phyloP scores from a whole-genome alignment of 2,113 vertebrate genomes.

The Pseudopipra pipra region DNA sequence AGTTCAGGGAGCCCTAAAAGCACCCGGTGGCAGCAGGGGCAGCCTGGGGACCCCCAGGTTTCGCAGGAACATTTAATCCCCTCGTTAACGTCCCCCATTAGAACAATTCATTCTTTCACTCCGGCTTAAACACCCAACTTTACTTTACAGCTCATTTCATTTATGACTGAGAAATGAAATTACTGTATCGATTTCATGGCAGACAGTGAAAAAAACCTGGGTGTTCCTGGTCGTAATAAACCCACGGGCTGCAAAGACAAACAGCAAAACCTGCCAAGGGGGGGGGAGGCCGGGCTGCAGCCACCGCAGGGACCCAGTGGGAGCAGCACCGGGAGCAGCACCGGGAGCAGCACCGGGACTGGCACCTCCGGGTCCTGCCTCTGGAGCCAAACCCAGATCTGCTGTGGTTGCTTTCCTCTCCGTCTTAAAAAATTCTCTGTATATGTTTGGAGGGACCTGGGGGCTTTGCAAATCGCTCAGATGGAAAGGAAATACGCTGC shows the following conservation, averaged over 20 bases:
- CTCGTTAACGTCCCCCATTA: constrained; percentile 35
- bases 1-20: neutral
- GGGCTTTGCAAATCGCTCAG: neutral
- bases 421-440: neutral
- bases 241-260: constrained; percentile 2
- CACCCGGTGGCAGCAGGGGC: neutral
- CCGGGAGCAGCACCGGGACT: neutral
- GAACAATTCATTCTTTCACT: constrained; percentile 70
- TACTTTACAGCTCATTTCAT: constrained; percentile 67
- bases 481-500: neutral
- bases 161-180: constrained; percentile 66
- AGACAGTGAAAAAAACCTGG: neutral
- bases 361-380: neutral
- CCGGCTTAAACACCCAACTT: constrained; percentile 22
- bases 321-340: neutral
- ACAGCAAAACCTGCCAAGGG: neutral
- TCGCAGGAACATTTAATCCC: neutral
- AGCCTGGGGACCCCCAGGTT: neutral
- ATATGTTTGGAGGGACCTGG: neutral
- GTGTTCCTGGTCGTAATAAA: constrained; percentile 24
- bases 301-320: neutral
- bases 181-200: constrained; percentile 64
- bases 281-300: neutral
- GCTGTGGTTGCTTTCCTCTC: neutral
- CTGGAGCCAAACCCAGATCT: neutral